Conservation (phyloP, 1,140 invertebrate genomes). For the Bacillus rossius region DNA sequence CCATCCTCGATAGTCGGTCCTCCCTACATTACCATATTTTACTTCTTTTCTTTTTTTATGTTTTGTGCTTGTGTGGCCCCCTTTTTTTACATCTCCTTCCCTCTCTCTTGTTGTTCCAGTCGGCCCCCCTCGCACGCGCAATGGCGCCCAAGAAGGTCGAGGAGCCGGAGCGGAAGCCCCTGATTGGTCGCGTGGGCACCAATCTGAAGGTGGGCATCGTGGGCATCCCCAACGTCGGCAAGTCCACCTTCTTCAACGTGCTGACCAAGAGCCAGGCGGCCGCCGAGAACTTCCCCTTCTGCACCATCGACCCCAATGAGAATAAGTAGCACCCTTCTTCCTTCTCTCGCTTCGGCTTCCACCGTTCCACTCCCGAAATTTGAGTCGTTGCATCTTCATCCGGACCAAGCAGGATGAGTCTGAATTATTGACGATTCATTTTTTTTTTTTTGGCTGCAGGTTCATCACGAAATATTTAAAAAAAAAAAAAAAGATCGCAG, state of each 20-base stretch:
- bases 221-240: constrained; percentile 94
- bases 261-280: constrained; percentile 93
- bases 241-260: constrained; percentile 99
- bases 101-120: too few species aligned
- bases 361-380: too few species aligned
- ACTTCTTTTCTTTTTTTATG: background rate
- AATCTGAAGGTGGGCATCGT: constrained; percentile 97
- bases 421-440: too few species aligned
- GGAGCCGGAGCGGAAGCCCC: constrained; percentile 76
- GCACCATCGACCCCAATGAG: constrained; percentile 99
- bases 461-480: too few species aligned
- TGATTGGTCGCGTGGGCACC: constrained; percentile 97
- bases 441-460: too few species aligned
- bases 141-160: constrained; percentile 96
- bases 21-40: constrained; percentile 3
- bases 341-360: constrained; percentile 15
- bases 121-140: constrained; percentile 27
- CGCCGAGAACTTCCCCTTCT: constrained; percentile 99
- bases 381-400: too few species aligned
- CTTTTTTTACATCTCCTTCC: too few species aligned
- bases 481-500: too few species aligned
- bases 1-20: background rate
- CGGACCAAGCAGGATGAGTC: too few species aligned
- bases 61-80: background rate
- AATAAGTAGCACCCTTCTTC: constrained; percentile 79